A percentile compares a stretch with the other conserved stretches of the same genome.
phyloP scores from a whole-genome alignment of 1,140 invertebrate genomes.

The Adelges cooleyi region DNA sequence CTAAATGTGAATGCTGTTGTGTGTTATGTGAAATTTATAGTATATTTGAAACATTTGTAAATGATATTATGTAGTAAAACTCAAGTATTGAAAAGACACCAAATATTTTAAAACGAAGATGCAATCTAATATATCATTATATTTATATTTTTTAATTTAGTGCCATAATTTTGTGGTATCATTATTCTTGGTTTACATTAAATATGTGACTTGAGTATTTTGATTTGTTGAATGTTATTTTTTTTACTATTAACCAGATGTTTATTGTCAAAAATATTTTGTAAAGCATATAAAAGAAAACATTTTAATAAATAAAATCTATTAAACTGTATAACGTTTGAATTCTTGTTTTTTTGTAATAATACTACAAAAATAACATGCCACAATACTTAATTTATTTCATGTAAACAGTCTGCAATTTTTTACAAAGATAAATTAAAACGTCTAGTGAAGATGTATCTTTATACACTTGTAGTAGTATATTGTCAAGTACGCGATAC shows the following conservation, averaged over 20 bases:
- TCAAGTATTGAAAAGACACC: neutral
- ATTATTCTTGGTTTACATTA: conserved; percentile 1
- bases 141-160: conserved; percentile 21
- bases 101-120: neutral
- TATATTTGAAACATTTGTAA: neutral
- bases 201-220: neutral
- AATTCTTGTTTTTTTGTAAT: too few species aligned
- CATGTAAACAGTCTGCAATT: too few species aligned
- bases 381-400: too few species aligned
- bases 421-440: too few species aligned
- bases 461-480: too few species aligned
- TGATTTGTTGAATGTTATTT: conserved; percentile 24
- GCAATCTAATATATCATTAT: conserved; percentile 5
- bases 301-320: neutral
- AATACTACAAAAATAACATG: too few species aligned
- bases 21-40: neutral
- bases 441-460: too few species aligned
- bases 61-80: neutral
- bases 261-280: conserved; percentile 23
- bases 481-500: too few species aligned
- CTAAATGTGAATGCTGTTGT: neutral
- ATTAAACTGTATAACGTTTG: too few species aligned
- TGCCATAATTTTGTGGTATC: conserved; percentile 16
- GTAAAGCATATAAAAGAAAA: conserved; percentile 7
- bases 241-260: conserved; percentile 16